Evolutionary conservation across 2,113 vertebrate species (phyloP), one percentile per base, ranked within the genome.

Genomic region (Poicephalus gulielmi): DNA sequence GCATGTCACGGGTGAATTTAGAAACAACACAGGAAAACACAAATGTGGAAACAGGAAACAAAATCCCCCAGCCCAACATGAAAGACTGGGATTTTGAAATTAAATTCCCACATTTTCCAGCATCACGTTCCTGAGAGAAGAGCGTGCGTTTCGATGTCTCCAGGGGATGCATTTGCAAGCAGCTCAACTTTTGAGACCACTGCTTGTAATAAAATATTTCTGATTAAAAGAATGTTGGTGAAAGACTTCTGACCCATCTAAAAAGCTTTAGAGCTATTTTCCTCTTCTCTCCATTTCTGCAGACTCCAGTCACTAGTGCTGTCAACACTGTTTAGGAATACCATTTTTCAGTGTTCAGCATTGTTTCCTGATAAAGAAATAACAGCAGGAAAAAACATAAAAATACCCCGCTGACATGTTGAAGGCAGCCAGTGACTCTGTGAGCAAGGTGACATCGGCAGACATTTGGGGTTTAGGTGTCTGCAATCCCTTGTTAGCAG

Each of bases 291-390:
- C 24, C 0, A 0, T 91, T 95, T 95, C 75, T 95, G 93, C 94
- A 94, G 93, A 94, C 63, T 94, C 31, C 59, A 66, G 67, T 47
- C 84, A 41, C 70, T 66, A 3, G 19, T 11, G 57, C 95, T 95
- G 93, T 92, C 93, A 94, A 1, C 90, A 37, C 55, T 44, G 18
- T 28, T 89, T 52, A 88, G 86, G n/a, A 92, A 71, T 39, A 28
- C 75, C n/a, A 77, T 97, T 97, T 88, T 67, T 92, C 80, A 92
- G 53, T 7, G 37, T 70, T 90, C 11, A 12, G 11, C 0, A 0
- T 57, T 78, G 77, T 90, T 95, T 91, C 81, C 77, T 86, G 91
- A 71, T 90, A 47, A 84, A 92, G 76, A 64, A 92, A 50, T 86
- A 41, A 41, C 7, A 27, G n/a, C 76, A 86, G 64, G 8, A 9